A percentile compares a stretch with the other conserved stretches of the same genome.
Evolutionary conservation across 2,113 vertebrate species (phyloP).

Genomic region (Aythya baeri): DNA sequence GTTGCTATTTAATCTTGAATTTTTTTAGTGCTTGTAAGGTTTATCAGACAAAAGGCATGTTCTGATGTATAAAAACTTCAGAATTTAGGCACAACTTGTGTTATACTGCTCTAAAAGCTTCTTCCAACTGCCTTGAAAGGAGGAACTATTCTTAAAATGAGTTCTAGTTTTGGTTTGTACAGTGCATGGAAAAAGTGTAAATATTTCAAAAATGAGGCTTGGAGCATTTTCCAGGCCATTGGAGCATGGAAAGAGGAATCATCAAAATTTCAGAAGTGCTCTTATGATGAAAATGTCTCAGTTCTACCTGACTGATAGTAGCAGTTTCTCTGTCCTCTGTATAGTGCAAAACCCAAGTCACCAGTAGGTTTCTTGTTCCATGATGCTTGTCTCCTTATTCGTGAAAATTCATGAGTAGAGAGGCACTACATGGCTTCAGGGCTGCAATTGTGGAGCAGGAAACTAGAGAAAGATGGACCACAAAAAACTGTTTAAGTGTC

Average conservation of each 20-base stretch:
- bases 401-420: not conserved
- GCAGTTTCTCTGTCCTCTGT: not conserved
- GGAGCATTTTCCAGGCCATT: not conserved
- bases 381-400: rapidly evolving
- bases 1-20: not conserved
- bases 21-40: not conserved
- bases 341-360: not conserved
- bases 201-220: not conserved
- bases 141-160: not conserved
- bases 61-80: not conserved
- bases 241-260: not conserved
- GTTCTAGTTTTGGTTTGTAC: not conserved
- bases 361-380: not conserved
- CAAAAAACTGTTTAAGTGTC: not conserved
- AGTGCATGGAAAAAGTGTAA: not conserved
- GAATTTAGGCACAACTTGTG: not conserved
- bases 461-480: not conserved
- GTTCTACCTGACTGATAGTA: not conserved
- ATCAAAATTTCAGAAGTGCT: not conserved
- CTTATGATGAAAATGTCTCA: not conserved
- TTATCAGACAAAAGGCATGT: not conserved
- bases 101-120: not conserved
- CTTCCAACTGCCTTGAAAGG: not conserved
- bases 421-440: not conserved
- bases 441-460: not conserved